A percentile compares a stretch with the other conserved stretches of the same genome.
Evolutionary conservation across 2,797 vertebrate species (phyloP).

Genomic region (Scyliorhinus canicula): DNA sequence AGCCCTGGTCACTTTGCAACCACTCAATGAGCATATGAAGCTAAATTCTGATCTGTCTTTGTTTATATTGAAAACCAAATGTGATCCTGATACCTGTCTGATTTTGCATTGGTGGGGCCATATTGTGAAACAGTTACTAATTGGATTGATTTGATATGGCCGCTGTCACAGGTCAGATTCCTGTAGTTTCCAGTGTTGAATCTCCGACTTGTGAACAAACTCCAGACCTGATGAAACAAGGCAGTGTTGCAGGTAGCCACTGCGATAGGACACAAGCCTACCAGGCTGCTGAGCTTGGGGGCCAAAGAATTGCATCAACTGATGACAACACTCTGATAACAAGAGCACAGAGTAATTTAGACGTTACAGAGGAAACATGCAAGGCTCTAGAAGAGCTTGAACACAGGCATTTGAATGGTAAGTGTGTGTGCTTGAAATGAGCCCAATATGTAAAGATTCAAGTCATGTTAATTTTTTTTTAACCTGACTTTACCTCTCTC

Average conservation of each 20-base stretch:
- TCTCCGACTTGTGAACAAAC: background rate
- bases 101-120: background rate
- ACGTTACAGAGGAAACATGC: background rate
- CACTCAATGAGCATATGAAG: background rate
- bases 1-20: background rate
- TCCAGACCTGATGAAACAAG: background rate
- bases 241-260: background rate
- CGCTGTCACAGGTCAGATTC: conserved; percentile 5
- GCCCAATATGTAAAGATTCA: background rate
- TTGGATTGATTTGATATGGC: background rate
- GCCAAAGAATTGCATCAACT: background rate
- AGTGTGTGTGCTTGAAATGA: background rate
- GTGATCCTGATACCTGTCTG: background rate
- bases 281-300: background rate
- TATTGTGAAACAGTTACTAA: too few species aligned
- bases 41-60: background rate
- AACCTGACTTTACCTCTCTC: background rate
- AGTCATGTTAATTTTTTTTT: background rate
- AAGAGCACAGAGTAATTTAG: background rate
- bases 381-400: background rate
- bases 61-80: background rate
- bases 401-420: background rate
- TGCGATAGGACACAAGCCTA: background rate
- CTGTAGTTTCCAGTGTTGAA: background rate
- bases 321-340: background rate